These are phyloP conservation scores for Macrotrachela quadricornifera DNA, from an alignment of 1,140 invertebrate genomes.

Conservation along the genomic window DNA sequence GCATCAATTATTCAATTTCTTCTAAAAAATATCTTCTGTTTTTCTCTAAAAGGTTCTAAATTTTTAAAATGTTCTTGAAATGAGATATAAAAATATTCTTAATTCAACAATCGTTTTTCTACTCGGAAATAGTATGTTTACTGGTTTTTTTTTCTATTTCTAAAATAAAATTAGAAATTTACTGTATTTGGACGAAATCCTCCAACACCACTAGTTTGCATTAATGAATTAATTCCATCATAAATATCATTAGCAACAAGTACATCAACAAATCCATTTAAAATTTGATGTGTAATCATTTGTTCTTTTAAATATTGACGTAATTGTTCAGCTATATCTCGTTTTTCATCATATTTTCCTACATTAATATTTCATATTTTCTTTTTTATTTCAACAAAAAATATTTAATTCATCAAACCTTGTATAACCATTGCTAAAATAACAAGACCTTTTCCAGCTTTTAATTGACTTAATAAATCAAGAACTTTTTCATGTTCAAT, in stretches of 20 bases:
- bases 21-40: no score
- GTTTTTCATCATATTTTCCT: conserved; percentile 36
- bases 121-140: no score
- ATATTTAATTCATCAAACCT: background rate
- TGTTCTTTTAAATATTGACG: conserved; percentile 47
- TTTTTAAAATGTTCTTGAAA: no score
- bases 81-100: no score
- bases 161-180: no score
- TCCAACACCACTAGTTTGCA: conserved; percentile 83
- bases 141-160: no score
- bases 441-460: conserved; percentile 47
- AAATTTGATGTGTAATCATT: conserved; percentile 69
- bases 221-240: conserved; percentile 68
- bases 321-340: conserved; percentile 55
- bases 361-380: conserved; percentile 79
- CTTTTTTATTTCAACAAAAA: conserved; percentile 36
- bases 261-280: conserved; percentile 90
- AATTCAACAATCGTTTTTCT: no score
- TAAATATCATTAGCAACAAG: conserved; percentile 56
- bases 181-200: conserved; percentile 86
- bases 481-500: conserved; percentile 36
- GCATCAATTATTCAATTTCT: no score
- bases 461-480: conserved; percentile 83
- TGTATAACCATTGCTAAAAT: background rate
- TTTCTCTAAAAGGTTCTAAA: no score